phyloP scores from a whole-genome alignment of 1,140 invertebrate species.

The Colletes gigas region DNA sequence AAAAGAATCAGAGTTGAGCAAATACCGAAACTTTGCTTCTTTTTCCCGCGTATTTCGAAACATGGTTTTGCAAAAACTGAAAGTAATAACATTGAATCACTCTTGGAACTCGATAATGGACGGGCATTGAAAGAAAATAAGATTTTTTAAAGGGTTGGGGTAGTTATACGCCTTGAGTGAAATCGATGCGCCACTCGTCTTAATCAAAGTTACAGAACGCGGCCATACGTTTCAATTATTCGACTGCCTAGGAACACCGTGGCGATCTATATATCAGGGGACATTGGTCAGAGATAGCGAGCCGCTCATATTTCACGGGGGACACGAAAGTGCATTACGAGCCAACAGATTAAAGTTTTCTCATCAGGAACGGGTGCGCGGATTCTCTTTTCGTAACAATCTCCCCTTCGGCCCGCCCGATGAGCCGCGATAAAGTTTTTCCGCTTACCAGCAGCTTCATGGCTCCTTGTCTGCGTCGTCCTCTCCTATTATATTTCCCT shows the following conservation, averaged over 20 bases:
- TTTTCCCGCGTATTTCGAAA: no score
- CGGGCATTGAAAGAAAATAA: no score
- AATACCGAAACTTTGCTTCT: no score
- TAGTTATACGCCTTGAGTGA: no score
- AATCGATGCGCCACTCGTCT: conserved; percentile 9
- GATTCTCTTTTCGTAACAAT: conserved; percentile 46
- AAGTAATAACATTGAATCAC: no score
- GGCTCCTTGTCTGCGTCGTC: conserved; percentile 19
- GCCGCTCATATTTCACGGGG: conserved; percentile 58
- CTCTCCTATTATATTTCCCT: conserved; percentile 30
- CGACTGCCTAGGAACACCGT: not conserved
- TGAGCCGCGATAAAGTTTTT: conserved; percentile 60
- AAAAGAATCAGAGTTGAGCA: no score
- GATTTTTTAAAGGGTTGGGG: no score
- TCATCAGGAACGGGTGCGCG: conserved; percentile 53
- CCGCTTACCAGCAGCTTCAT: conserved; percentile 57
- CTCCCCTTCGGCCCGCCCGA: conserved; percentile 50
- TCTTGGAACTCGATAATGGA: no score
- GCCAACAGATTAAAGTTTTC: conserved; percentile 65
- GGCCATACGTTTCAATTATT: conserved; percentile 45
- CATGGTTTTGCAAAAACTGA: no score
- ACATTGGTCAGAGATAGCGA: conserved; percentile 39
- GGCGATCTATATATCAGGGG: conserved; percentile 25
- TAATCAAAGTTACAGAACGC: conserved; percentile 41
- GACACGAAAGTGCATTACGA: conserved; percentile 56